phyloP scores from a whole-genome alignment of 2,888 invertebrate species.

The Muscina levida region DNA sequence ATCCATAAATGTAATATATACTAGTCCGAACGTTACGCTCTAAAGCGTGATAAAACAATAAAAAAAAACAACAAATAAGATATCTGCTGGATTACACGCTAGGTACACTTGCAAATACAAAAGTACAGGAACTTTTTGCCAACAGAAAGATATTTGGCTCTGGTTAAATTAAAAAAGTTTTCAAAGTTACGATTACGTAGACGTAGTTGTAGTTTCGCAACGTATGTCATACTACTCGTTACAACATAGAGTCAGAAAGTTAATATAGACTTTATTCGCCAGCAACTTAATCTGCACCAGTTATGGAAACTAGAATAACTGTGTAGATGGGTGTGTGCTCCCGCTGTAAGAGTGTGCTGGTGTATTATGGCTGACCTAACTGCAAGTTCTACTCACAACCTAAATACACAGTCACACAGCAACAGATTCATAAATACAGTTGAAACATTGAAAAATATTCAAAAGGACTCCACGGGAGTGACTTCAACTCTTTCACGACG shows the following conservation, averaged over 20 bases:
- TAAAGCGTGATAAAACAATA: conserved; percentile 3
- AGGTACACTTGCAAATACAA: background rate
- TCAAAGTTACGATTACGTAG: conserved; percentile 1
- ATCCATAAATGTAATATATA: too few relatives aligned
- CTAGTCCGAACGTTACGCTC: too few relatives aligned
- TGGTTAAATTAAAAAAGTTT: conserved; percentile 18
- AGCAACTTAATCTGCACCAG: background rate
- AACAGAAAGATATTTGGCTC: background rate
- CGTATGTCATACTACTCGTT: too few relatives aligned
- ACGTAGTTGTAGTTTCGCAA: too few relatives aligned
- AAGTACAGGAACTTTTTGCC: background rate
- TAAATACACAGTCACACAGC: background rate
- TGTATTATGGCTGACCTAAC: too few relatives aligned
- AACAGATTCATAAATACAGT: conserved; percentile 9
- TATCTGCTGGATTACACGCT: background rate
- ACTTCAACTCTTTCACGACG: background rate
- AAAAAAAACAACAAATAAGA: background rate
- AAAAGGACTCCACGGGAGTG: conserved; percentile 4
- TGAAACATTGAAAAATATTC: background rate
- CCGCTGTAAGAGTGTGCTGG: too few relatives aligned
- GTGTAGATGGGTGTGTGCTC: too few relatives aligned
- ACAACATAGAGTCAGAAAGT: background rate
- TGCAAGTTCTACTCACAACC: too few relatives aligned
- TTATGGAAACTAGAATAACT: background rate
- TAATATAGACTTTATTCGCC: conserved; percentile 6